A percentile compares a stretch with the other conserved stretches of the same genome.
These are phyloP conservation scores for Meteorus cinctellus DNA, from an alignment of 2,888 invertebrate genomes.

Conservation along the genomic window DNA sequence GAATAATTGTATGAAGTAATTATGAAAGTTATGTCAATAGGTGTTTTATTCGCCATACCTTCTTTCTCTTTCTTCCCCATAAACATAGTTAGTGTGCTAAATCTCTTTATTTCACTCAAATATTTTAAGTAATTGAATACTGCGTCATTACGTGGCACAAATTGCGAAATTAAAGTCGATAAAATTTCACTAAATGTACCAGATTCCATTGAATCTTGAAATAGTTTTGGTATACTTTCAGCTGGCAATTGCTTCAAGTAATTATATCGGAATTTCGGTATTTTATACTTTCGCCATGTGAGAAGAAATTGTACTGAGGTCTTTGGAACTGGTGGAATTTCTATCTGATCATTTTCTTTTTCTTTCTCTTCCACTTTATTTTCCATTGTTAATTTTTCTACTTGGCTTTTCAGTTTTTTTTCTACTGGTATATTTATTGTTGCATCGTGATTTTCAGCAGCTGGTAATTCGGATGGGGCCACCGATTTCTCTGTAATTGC, in stretches of 20 bases:
- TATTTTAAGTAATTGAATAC: conserved; percentile 76
- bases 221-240: conserved; percentile 77
- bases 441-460: conserved; percentile 48
- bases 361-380: conserved; percentile 31
- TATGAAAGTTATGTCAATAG: neutral
- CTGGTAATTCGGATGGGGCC: neutral
- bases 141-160: conserved; percentile 71
- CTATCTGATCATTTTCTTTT: conserved; percentile 29
- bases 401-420: conserved; percentile 39
- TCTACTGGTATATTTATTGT: conserved; percentile 22
- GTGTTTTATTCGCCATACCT: conserved; percentile 71
- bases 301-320: conserved; percentile 81
- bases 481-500: neutral
- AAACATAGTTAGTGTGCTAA: conserved; percentile 80
- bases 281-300: conserved; percentile 78
- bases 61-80: conserved; percentile 77
- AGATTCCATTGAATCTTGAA: conserved; percentile 81
- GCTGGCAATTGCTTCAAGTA: conserved; percentile 81
- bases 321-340: conserved; percentile 74
- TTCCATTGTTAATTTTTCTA: conserved; percentile 26
- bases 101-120: conserved; percentile 78
- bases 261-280: conserved; percentile 75
- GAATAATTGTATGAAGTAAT: neutral
- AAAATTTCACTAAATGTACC: conserved; percentile 79
- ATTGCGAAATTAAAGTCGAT: conserved; percentile 73